Base-by-base conservation (phyloP, 2,797 vertebrate genomes). In the Ctenochaetus hawaiiensis region DNA sequence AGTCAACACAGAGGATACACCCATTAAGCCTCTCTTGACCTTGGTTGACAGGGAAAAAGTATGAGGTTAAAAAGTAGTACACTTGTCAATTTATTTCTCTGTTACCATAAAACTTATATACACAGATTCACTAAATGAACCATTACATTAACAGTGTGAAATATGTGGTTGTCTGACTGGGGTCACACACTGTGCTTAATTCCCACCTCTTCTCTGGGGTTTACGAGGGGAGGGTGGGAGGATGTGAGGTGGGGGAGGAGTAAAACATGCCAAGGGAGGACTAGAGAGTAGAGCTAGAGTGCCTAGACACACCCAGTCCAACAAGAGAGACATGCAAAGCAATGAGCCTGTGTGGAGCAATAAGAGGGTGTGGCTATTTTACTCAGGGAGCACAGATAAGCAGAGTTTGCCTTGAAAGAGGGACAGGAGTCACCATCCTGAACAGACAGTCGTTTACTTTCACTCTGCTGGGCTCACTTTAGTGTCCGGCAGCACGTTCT, bases 311-410 rank as follows among this genome's bases (percentile, higher is more conserved):
- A 30, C 26, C 26, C 26, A 30, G 26, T 30, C 26, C 26, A 93
- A 81, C 90, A 86, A 85, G 78, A 77, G 83, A 85, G 82, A 75
- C 84, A 78, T 37, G 23, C 60, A 73, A 67, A 81, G 80, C 74
- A 88, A 67, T 63, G 78, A 65, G 72, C 39, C 65, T 69, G 87
- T 91, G 87, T 93, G 89, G 80, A 94, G 93, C 90, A 93, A 94
- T 79, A 84, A 67, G 90, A 94, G 87, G 95, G 95, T 89, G 95
- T 94, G 94, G 88, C 88, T 75, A 90, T 76, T 73, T 69, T 57
- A 75, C 75, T 77, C 68, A 85, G 80, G 65, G 81, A 87, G 80
- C 87, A 63, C 62, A 89, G 86, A 94, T 93, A 93, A 94, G 74
- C 86, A 60, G 84, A 90, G 87, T 86, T 89, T 88, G 75, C 74